Evolutionary conservation across 1,140 invertebrate genomes (phyloP).

Genomic region (Procambarus virginalis): DNA sequence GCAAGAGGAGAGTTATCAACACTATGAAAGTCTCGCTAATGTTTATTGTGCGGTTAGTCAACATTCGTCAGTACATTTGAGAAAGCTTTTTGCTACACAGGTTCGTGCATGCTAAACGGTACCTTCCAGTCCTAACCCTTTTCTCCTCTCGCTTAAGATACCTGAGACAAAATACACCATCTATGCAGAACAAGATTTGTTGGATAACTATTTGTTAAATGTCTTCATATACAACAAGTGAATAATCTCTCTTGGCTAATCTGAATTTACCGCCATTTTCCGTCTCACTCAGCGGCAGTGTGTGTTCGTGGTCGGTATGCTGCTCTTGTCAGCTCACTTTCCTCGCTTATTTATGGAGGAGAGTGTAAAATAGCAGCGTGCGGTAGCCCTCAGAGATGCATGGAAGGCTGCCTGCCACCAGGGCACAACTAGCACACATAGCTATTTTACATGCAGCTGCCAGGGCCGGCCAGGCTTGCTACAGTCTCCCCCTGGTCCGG

Average conservation of each 20-base stretch:
- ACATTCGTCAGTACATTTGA: too few relatives aligned
- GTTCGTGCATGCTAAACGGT: too few relatives aligned
- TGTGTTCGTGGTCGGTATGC: not conserved
- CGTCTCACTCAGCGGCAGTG: not conserved
- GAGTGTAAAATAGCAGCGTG: not conserved
- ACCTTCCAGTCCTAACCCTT: not conserved
- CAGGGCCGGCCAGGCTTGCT: too few relatives aligned
- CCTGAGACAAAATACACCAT: not conserved
- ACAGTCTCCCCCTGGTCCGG: too few relatives aligned
- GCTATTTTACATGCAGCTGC: too few relatives aligned
- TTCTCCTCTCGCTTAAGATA: not conserved
- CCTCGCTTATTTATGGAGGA: not conserved
- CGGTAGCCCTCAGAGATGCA: not conserved
- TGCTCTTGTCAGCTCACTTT: not conserved
- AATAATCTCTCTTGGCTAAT: constrained; percentile 11
- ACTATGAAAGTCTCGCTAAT: too few relatives aligned
- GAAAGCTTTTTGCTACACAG: too few relatives aligned
- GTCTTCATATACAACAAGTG: constrained; percentile 7
- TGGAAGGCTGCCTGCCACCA: too few relatives aligned
- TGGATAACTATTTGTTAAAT: constrained; percentile 9
- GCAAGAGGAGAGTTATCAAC: too few relatives aligned
- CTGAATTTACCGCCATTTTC: constrained; percentile 3
- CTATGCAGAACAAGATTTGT: not conserved
- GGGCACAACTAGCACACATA: too few relatives aligned
- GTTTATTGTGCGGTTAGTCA: too few relatives aligned